phyloP scores from a whole-genome alignment of 1,140 invertebrate species.

The Halictus rubicundus region DNA sequence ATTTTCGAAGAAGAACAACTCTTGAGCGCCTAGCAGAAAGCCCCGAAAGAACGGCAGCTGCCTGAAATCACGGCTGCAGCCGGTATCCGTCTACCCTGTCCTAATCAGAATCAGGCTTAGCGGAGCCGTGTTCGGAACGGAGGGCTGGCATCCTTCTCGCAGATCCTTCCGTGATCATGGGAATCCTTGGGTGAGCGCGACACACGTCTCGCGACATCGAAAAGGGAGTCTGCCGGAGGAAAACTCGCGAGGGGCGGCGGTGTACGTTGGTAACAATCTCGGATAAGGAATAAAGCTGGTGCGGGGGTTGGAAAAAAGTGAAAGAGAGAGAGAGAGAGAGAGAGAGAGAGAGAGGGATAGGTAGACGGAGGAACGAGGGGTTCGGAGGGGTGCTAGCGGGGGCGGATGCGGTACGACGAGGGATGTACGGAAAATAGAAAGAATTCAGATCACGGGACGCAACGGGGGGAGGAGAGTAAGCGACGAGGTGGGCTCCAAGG shows the following conservation, averaged over 20 bases:
- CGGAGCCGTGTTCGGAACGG: slow-evolving; percentile 28
- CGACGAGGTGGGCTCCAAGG: slow-evolving; percentile 59
- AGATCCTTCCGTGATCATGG: slow-evolving; percentile 50
- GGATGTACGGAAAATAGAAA: slow-evolving; percentile 72
- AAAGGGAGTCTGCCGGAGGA: slow-evolving; percentile 31
- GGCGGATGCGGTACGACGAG: slow-evolving; percentile 58
- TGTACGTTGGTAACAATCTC: slow-evolving; percentile 75
- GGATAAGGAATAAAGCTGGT: slow-evolving; percentile 73
- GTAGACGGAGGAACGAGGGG: slow-evolving; percentile 17
- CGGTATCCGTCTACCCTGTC: slow-evolving; percentile 33
- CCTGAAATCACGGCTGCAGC: background rate
- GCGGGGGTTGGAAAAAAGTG: background rate
- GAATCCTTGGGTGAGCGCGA: slow-evolving; percentile 45
- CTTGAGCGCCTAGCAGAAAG: background rate
- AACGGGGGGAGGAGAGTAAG: slow-evolving; percentile 51
- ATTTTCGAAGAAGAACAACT: too few relatives aligned
- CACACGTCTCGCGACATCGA: slow-evolving; percentile 55
- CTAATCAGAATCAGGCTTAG: slow-evolving; percentile 50
- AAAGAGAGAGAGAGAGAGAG: too few relatives aligned
- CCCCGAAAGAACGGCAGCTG: background rate
- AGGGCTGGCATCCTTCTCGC: slow-evolving; percentile 14
- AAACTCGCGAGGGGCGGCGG: slow-evolving; percentile 47
- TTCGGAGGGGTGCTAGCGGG: slow-evolving; percentile 38
- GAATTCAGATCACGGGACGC: slow-evolving; percentile 76
- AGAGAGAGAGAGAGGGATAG: background rate